A percentile compares a stretch with the other conserved stretches of the same genome.
phyloP scores from a whole-genome alignment of 1,140 invertebrate species.

The Octopus bimaculoides region DNA sequence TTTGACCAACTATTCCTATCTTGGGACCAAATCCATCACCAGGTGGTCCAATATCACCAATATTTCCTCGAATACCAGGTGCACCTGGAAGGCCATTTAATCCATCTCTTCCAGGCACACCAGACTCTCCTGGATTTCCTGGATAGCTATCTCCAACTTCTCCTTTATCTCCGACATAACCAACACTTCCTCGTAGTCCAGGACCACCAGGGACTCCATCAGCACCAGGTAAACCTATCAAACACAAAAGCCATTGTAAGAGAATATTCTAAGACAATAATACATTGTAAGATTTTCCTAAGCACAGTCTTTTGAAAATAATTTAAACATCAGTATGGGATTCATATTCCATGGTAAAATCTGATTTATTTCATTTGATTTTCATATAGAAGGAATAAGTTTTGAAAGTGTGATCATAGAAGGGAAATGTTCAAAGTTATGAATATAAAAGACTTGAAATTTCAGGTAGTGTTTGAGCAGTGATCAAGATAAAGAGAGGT shows the following conservation, averaged over 20 bases:
- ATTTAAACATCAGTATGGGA: too few relatives aligned
- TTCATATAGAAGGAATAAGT: too few relatives aligned
- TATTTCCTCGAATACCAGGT: background rate
- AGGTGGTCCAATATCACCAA: background rate
- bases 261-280: background rate
- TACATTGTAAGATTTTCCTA: too few relatives aligned
- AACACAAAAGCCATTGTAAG: background rate
- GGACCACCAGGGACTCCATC: background rate
- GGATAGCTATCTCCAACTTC: slow-evolving; percentile 16
- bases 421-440: too few relatives aligned
- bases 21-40: background rate
- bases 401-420: too few relatives aligned
- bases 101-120: slow-evolving; percentile 22
- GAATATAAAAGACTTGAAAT: too few relatives aligned
- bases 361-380: too few relatives aligned
- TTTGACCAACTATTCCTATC: slow-evolving; percentile 12
- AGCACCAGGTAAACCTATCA: background rate
- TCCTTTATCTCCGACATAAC: slow-evolving; percentile 27
- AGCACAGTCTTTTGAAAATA: too few relatives aligned
- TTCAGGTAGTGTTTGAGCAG: too few relatives aligned
- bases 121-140: slow-evolving; percentile 25
- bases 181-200: slow-evolving; percentile 18
- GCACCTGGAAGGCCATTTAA: background rate
- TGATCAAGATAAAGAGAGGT: too few relatives aligned
- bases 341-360: too few relatives aligned